phyloP scores from a whole-genome alignment of 2,797 vertebrate genomes.

The Fringilla coelebs region DNA sequence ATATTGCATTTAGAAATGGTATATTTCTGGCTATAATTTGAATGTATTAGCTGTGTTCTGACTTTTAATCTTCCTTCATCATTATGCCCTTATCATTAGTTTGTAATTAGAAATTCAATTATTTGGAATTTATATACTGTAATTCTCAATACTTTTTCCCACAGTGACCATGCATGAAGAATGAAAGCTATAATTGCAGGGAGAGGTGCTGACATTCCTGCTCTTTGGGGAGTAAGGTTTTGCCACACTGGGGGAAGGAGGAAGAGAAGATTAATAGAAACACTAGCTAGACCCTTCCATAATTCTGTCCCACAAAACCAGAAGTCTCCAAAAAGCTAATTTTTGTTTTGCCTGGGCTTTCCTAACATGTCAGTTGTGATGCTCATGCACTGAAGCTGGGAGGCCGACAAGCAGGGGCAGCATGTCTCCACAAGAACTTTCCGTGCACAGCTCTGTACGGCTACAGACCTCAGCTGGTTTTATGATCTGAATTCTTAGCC shows the following conservation, averaged over 20 bases:
- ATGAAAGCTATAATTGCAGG: neutral
- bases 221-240: neutral
- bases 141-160: neutral
- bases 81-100: neutral
- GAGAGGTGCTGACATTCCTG: neutral
- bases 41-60: neutral
- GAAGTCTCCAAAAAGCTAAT: neutral
- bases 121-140: neutral
- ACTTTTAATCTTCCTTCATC: neutral
- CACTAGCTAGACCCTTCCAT: neutral
- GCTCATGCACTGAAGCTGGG: neutral
- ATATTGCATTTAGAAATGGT: neutral
- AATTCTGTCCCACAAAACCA: neutral
- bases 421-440: rapidly evolving
- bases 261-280: neutral
- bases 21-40: neutral
- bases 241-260: neutral
- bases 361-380: neutral
- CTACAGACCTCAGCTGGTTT: neutral
- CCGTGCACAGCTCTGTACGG: neutral
- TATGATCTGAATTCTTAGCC: neutral
- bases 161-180: neutral
- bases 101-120: neutral
- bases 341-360: neutral
- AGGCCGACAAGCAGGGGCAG: neutral